These are phyloP conservation scores for Nymphicus hollandicus DNA, from an alignment of 2,113 vertebrate genomes.

Conservation along the genomic window DNA sequence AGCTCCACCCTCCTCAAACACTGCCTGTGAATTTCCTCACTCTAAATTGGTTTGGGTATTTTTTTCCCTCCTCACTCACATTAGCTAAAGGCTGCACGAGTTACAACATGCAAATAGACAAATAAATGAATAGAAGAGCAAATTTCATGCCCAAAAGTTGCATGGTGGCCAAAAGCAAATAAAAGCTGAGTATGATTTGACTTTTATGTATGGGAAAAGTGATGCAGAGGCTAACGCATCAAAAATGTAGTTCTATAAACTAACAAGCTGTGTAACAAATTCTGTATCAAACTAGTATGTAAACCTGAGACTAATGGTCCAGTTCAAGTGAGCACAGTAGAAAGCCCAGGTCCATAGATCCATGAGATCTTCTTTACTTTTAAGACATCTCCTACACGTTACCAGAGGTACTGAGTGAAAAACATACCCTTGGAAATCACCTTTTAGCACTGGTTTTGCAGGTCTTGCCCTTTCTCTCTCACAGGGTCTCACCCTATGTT, in stretches of 20 bases:
- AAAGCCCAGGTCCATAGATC: neutral
- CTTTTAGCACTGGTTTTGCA: neutral
- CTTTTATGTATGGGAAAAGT: neutral
- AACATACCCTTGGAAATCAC: neutral
- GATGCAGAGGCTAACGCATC: neutral
- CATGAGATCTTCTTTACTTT: neutral
- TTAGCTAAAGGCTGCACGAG: conserved; percentile 15
- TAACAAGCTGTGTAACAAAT: neutral
- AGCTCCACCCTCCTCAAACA: conserved; percentile 57
- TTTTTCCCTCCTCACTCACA: neutral
- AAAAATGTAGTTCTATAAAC: neutral
- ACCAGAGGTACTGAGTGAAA: neutral
- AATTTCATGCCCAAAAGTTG: neutral
- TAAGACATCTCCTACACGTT: neutral
- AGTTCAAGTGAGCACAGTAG: neutral
- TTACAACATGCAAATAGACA: conserved; percentile 15
- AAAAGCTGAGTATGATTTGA: neutral
- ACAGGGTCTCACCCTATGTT: neutral
- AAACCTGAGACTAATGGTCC: neutral
- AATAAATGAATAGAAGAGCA: conserved; percentile 16
- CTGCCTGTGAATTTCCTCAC: conserved; percentile 47
- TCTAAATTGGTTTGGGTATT: conserved; percentile 12
- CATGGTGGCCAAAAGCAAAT: neutral
- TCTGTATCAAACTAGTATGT: neutral
- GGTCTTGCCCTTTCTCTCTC: neutral